Percentiles rank a stretch among this genome's conserved stretches.
These are phyloP conservation scores for Tapirus indicus DNA, from an alignment of 2,797 vertebrate species.

Conservation along the genomic window DNA sequence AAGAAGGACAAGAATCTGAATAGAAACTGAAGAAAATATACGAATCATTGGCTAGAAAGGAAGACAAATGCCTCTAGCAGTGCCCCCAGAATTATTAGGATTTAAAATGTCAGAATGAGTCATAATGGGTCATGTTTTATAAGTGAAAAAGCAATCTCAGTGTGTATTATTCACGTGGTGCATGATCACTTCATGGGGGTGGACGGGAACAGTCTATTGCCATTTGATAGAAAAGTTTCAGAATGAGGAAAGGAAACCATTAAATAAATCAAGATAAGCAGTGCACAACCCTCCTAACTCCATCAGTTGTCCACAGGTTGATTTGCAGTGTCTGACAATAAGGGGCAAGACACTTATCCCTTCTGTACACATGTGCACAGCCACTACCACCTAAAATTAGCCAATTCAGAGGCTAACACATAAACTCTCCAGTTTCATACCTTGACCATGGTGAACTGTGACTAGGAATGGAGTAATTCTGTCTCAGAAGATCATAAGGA, in stretches of 20 bases:
- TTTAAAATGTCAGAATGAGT: slow-evolving; percentile 81
- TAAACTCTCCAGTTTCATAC: slow-evolving; percentile 82
- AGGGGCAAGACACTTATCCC: slow-evolving; percentile 63
- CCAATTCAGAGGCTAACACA: slow-evolving; percentile 74
- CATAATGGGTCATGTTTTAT: slow-evolving; percentile 74
- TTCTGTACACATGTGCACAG: slow-evolving; percentile 65
- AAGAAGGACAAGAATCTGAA: slow-evolving; percentile 80
- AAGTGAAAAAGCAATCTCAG: slow-evolving; percentile 76
- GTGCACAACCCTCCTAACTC: slow-evolving; percentile 25
- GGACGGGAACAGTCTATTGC: slow-evolving; percentile 62
- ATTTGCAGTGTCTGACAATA: slow-evolving; percentile 75
- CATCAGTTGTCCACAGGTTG: slow-evolving; percentile 75
- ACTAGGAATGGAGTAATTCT: slow-evolving; percentile 81
- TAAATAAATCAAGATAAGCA: slow-evolving; percentile 69
- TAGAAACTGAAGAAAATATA: slow-evolving; percentile 75
- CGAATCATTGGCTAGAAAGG: slow-evolving; percentile 83
- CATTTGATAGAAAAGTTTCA: slow-evolving; percentile 64
- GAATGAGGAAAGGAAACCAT: slow-evolving; percentile 64
- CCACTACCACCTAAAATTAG: slow-evolving; percentile 67
- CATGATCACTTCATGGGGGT: slow-evolving; percentile 57
- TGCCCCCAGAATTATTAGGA: slow-evolving; percentile 77
- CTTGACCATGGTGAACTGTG: slow-evolving; percentile 82
- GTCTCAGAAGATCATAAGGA: slow-evolving; percentile 77
- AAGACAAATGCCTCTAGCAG: slow-evolving; percentile 81
- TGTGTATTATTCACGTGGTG: slow-evolving; percentile 39